Base-by-base conservation (phyloP, 2,113 vertebrate species). In the Prunella fulvescens region DNA sequence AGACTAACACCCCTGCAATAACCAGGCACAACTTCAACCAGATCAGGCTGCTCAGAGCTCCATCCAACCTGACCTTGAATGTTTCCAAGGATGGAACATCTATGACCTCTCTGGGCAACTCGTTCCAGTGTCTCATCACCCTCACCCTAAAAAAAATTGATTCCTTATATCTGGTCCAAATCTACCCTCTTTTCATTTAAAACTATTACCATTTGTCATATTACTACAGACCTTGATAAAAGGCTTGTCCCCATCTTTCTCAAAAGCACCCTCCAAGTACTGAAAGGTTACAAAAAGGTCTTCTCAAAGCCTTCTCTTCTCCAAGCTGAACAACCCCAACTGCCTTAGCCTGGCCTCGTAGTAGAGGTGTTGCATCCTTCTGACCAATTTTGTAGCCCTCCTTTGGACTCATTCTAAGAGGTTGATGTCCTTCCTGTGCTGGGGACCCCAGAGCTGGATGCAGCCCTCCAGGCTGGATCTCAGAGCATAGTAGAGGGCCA, bases 401-500 rank as follows among this genome's bases (percentile, higher is more conserved):
- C 15, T 73, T 24, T 80, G 28, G 51, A 56, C 40, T 19, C 3
- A 2, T 3, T 33, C 35, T 10, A 45, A 42, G 5, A 37, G 14
- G 3, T 3, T 3, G 1, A 20, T 61, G 33, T 50, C 15, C 8
- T 35, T 87, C 16, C 7, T 70, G 7, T 51, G 0, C 8, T 42
- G 8, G 12, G 3, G 10, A 28, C 40, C 5, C 24, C 78, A 70
- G 56, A 71, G 11, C 6, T 76, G 37, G 12, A 51, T 0, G 3
- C 25, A 84, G 12, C 10, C 24, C 29, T 76, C 1, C 25, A 71
- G 15, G 12, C 2, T 19, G 6, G 16, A 6, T 45, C 22, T 51
- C 62, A 42, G 2, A 69, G 39, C 1, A 7, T 37, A 60, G 24
- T 0, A 69, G 10, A 83, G 9, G 10, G 8, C 9, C 14, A 93